Conservation (phyloP, 1,140 invertebrate species). For the Drosophila seguyi region DNA sequence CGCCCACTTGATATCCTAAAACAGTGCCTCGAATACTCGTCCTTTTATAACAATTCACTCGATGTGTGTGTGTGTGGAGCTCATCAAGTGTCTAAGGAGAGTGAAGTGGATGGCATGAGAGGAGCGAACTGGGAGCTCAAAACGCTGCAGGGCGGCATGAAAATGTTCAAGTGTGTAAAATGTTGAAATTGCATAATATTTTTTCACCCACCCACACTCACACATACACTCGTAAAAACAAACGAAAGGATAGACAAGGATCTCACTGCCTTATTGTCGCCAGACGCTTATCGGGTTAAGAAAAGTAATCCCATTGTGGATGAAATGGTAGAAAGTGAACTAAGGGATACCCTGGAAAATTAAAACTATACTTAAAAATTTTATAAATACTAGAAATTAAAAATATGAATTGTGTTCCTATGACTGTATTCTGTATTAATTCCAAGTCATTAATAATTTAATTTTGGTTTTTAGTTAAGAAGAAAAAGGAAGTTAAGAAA, state of each 20-base stretch:
- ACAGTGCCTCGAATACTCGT: slow-evolving; percentile 69
- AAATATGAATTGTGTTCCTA: too few species aligned
- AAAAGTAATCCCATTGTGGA: slow-evolving; percentile 27
- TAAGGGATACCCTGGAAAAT: slow-evolving; percentile 17
- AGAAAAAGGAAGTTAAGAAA: background rate
- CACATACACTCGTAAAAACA: slow-evolving; percentile 26
- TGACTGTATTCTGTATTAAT: too few species aligned
- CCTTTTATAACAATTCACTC: slow-evolving; percentile 64
- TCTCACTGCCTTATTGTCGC: slow-evolving; percentile 57
- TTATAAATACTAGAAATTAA: too few species aligned
- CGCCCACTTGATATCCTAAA: slow-evolving; percentile 66
- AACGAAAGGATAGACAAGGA: slow-evolving; percentile 45
- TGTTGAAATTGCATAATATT: slow-evolving; percentile 82
- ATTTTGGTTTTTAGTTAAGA: background rate
- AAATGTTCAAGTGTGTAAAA: slow-evolving; percentile 66
- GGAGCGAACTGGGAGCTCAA: slow-evolving; percentile 37
- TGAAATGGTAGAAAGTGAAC: background rate
- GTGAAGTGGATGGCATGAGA: slow-evolving; percentile 41
- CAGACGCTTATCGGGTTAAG: slow-evolving; percentile 65
- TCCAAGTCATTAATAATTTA: too few species aligned
- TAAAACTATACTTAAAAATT: background rate
- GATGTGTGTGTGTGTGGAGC: slow-evolving; percentile 27
- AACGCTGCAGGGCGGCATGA: slow-evolving; percentile 60
- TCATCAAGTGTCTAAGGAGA: slow-evolving; percentile 63
- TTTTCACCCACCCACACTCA: slow-evolving; percentile 45